Evolutionary conservation across 2,888 invertebrate species (phyloP).

Genomic region (Aphodius granarius): DNA sequence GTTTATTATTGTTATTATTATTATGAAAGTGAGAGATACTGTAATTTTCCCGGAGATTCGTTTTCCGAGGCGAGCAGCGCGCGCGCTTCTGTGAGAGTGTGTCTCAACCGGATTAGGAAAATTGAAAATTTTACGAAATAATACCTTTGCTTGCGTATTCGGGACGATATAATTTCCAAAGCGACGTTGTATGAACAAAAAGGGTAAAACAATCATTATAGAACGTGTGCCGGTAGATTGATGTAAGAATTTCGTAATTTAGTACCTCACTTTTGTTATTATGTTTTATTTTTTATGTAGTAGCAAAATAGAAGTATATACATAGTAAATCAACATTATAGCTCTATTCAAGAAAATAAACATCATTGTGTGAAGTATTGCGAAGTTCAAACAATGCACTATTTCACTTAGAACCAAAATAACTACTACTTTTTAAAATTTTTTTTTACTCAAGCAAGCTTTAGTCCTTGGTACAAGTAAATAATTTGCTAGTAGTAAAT

Average conservation of each 20-base stretch:
- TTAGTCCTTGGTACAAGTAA: no score
- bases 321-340: no score
- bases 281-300: no score
- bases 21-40: slow-evolving; percentile 4
- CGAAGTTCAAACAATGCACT: no score
- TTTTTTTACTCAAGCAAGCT: no score
- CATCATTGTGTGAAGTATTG: no score
- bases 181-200: background rate
- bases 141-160: background rate
- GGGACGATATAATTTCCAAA: background rate
- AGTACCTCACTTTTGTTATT: background rate
- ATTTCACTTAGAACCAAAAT: no score
- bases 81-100: background rate
- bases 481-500: no score
- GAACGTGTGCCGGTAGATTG: background rate
- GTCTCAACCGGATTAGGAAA: background rate
- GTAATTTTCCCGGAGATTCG: background rate
- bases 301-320: no score
- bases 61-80: background rate
- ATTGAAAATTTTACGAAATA: background rate
- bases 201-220: background rate
- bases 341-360: no score
- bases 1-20: slow-evolving; percentile 7
- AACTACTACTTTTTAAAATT: no score
- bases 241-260: background rate